A percentile compares a stretch with the other conserved stretches of the same genome.
Evolutionary conservation across 2,888 invertebrate species (phyloP).

Genomic region (Drosophila percnosoma): DNA sequence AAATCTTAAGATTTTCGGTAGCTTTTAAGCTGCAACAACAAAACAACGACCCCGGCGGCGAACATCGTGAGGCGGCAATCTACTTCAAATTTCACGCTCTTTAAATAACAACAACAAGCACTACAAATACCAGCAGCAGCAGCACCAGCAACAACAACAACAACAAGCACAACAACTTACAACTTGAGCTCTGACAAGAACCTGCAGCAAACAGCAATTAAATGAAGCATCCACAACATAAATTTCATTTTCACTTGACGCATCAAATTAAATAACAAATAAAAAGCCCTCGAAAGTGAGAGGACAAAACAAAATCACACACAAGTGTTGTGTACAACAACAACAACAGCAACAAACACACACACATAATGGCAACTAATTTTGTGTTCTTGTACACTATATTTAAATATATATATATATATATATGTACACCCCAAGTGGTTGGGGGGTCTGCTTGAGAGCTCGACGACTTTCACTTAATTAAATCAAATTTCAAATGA

Average conservation of each 20-base stretch:
- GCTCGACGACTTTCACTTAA: constrained; percentile 69
- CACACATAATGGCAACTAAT: constrained; percentile 68
- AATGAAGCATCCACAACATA: constrained; percentile 47
- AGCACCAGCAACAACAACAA: background rate
- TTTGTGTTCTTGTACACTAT: constrained; percentile 64
- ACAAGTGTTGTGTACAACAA: constrained; percentile 21
- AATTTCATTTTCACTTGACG: constrained; percentile 77
- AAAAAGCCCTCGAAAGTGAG: constrained; percentile 34
- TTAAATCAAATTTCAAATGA: constrained; percentile 76
- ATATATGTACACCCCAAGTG: constrained; percentile 1
- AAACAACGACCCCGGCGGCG: constrained; percentile 26
- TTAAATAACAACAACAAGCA: constrained; percentile 63
- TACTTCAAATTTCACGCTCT: constrained; percentile 77
- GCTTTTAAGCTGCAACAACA: constrained; percentile 43
- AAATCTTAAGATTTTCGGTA: constrained; percentile 65
- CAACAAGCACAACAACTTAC: constrained; percentile 34
- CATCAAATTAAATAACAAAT: constrained; percentile 74
- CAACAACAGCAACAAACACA: constrained; percentile 15
- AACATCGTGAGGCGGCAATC: constrained; percentile 67
- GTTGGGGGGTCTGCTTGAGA: constrained; percentile 1
- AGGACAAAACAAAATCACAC: constrained; percentile 29
- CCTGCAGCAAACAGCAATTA: constrained; percentile 50
- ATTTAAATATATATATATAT: constrained; percentile 5
- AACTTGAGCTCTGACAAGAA: constrained; percentile 48
- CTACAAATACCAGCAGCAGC: constrained; percentile 24